Percentiles rank a stretch among this genome's conserved stretches.
Evolutionary conservation across 2,888 invertebrate genomes (phyloP).

Genomic region (Caradrina clavipalpis): DNA sequence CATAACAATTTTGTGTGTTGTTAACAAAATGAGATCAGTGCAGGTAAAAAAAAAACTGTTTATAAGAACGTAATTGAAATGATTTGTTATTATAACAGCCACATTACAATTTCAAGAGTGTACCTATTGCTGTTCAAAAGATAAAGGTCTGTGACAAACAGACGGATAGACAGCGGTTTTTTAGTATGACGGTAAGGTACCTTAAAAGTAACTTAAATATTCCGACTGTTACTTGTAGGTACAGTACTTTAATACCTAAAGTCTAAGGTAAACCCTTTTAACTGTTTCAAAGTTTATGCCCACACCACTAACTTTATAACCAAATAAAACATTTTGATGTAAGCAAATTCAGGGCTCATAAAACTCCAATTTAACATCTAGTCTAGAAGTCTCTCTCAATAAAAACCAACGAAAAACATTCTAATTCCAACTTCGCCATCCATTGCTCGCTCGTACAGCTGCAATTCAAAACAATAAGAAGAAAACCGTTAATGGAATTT

Average conservation of each 20-base stretch:
- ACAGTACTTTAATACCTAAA: background rate
- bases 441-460: constrained; percentile 17
- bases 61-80: too few relatives aligned
- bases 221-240: too few relatives aligned
- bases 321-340: constrained; percentile 50
- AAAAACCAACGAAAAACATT: background rate
- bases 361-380: constrained; percentile 17
- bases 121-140: too few relatives aligned
- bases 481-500: constrained; percentile 46
- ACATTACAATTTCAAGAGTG: too few relatives aligned
- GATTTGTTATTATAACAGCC: too few relatives aligned
- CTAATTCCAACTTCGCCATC: background rate
- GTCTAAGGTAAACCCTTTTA: constrained; percentile 28
- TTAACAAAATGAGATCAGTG: too few relatives aligned
- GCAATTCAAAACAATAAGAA: constrained; percentile 11
- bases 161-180: too few relatives aligned
- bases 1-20: too few relatives aligned
- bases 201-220: too few relatives aligned
- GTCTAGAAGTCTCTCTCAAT: constrained; percentile 9
- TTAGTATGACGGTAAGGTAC: too few relatives aligned
- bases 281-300: constrained; percentile 24
- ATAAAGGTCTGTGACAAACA: too few relatives aligned
- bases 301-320: constrained; percentile 45
- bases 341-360: constrained; percentile 47
- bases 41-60: too few relatives aligned